These are phyloP conservation scores for Scelioninae gen. 1 DNA, from an alignment of 2,888 invertebrate species.

Conservation along the genomic window DNA sequence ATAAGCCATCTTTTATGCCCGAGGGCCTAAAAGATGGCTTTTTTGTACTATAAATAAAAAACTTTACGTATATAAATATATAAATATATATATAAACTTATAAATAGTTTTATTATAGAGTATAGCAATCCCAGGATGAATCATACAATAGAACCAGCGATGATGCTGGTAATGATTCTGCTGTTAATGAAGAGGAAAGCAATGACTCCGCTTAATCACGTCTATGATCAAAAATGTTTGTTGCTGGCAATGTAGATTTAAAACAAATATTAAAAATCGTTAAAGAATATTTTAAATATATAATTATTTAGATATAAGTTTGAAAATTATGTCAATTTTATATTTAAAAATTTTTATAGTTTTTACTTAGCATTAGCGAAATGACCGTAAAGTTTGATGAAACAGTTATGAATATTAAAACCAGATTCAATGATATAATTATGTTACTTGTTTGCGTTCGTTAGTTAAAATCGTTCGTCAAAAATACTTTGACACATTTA, in stretches of 20 bases:
- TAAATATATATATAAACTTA: neutral
- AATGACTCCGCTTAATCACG: neutral
- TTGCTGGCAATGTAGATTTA: neutral
- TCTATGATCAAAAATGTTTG: neutral
- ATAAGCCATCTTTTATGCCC: neutral
- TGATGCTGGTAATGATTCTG: neutral
- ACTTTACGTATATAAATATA: neutral
- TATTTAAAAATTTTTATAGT: too few species aligned
- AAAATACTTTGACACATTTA: too few species aligned
- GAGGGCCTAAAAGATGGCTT: too few species aligned
- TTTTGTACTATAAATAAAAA: neutral
- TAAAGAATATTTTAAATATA: constrained; percentile 2
- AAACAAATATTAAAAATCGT: neutral
- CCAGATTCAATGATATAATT: too few species aligned
- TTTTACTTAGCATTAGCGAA: too few species aligned
- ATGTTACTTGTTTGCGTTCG: too few species aligned
- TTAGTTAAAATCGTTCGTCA: too few species aligned
- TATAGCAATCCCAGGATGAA: neutral
- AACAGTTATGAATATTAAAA: too few species aligned
- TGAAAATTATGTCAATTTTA: too few species aligned
- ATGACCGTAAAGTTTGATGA: too few species aligned
- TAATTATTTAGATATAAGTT: too few species aligned
- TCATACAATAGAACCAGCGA: neutral
- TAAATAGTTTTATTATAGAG: constrained; percentile 1
- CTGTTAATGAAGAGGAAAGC: neutral